These are phyloP conservation scores for Xestia rhomboidea DNA, from an alignment of 2,888 invertebrate genomes.

Conservation along the genomic window DNA sequence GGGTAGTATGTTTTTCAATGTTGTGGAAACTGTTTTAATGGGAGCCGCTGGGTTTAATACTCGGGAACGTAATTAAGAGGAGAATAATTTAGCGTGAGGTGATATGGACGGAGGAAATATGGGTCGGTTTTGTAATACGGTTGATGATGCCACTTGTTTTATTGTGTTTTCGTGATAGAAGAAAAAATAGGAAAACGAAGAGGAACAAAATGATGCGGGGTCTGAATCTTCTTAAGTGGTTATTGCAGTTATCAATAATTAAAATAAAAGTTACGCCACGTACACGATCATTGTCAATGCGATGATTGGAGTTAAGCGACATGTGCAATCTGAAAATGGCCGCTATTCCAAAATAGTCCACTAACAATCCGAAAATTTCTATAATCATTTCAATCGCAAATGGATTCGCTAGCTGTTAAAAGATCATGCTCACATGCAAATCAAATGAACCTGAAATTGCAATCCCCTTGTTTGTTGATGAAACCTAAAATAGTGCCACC, in stretches of 20 bases:
- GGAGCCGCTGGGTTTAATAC: constrained; percentile 16
- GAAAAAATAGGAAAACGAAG: background rate
- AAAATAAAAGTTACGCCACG: background rate
- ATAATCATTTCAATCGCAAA: constrained; percentile 11
- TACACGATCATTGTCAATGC: background rate
- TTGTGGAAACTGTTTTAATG: constrained; percentile 49
- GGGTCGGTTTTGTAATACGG: constrained; percentile 3
- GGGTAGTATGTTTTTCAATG: constrained; percentile 46
- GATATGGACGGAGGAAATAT: constrained; percentile 14
- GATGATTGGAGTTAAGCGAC: background rate
- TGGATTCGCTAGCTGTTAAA: constrained; percentile 4
- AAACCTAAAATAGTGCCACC: background rate
- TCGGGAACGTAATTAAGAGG: constrained; percentile 39
- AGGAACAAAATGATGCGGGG: background rate
- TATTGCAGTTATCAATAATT: background rate
- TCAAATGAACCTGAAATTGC: constrained; percentile 8
- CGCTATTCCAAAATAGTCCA: background rate
- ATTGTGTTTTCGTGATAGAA: background rate
- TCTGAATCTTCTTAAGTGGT: background rate
- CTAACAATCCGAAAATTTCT: background rate
- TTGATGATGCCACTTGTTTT: background rate
- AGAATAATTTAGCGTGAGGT: constrained; percentile 25
- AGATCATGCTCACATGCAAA: background rate
- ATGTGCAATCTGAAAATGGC: background rate
- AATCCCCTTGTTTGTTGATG: background rate